Percentiles rank a stretch among this genome's conserved stretches.
phyloP scores from a whole-genome alignment of 2,113 vertebrate genomes.

The Corynorhinus townsendii region DNA sequence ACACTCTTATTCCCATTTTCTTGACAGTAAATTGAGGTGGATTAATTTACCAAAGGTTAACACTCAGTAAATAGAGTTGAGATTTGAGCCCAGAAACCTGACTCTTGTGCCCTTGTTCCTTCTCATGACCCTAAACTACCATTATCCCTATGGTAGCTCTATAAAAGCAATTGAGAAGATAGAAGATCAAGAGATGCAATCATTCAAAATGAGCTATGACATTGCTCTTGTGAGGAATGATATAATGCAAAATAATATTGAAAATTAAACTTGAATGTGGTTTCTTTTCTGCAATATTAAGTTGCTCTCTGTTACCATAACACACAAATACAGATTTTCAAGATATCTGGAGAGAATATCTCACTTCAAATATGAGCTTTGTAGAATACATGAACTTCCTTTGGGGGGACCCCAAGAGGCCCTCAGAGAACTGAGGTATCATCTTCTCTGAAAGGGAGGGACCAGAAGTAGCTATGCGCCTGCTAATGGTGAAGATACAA shows the following conservation, averaged over 20 bases:
- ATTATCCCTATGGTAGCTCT: not conserved
- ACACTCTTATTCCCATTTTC: not conserved
- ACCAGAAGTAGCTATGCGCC: not conserved
- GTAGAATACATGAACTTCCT: not conserved
- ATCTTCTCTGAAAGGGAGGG: not conserved
- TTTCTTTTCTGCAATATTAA: not conserved
- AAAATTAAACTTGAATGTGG: slow-evolving; percentile 10
- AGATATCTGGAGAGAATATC: not conserved
- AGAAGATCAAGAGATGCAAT: not conserved
- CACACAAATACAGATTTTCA: not conserved
- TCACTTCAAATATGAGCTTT: slow-evolving; percentile 2
- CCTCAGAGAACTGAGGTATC: not conserved
- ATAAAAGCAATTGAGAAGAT: not conserved
- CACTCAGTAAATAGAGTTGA: not conserved
- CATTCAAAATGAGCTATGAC: not conserved
- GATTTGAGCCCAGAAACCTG: not conserved
- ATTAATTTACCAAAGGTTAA: not conserved
- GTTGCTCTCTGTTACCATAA: not conserved
- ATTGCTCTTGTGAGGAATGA: not conserved
- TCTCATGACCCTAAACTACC: not conserved
- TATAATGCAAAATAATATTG: not conserved
- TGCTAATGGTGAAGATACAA: not conserved
- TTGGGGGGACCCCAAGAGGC: not conserved
- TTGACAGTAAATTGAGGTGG: not conserved
- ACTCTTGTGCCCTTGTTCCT: not conserved